These are phyloP conservation scores for Hydrozoanthus gracilis DNA, from an alignment of 92 coral and sea anemone genomes.

Conservation along the genomic window DNA sequence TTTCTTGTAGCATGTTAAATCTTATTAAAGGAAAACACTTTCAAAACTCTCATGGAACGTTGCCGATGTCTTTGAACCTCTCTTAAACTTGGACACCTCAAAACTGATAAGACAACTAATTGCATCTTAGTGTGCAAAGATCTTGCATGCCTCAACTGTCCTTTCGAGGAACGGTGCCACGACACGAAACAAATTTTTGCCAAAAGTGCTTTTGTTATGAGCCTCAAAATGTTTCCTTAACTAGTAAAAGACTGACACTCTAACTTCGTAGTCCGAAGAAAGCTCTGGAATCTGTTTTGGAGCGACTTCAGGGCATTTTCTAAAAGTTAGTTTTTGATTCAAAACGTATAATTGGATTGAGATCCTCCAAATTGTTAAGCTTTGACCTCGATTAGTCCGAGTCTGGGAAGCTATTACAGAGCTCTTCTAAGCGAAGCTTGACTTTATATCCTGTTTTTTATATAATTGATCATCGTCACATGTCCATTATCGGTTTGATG, in stretches of 20 bases:
- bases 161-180: conserved; percentile 3
- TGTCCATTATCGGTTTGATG: background rate
- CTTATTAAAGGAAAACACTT: background rate
- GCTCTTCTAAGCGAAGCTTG: conserved; percentile 36
- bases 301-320: background rate
- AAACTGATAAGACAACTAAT: conserved; percentile 24
- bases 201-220: conserved; percentile 17
- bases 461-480: conserved; percentile 16
- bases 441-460: conserved; percentile 14
- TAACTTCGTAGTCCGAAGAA: background rate
- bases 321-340: background rate
- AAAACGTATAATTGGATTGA: conserved; percentile 32
- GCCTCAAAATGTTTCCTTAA: background rate
- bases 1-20: background rate
- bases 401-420: conserved; percentile 26
- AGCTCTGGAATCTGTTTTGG: background rate
- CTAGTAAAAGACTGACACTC: background rate
- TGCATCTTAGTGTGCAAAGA: background rate
- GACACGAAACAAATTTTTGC: conserved; percentile 30
- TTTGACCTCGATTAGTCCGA: conserved; percentile 30
- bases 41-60: background rate
- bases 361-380: conserved; percentile 24
- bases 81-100: background rate
- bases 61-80: conserved; percentile 33
- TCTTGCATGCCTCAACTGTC: conserved; percentile 2